A percentile compares a stretch with the other conserved stretches of the same genome.
These are phyloP conservation scores for Hydractinia echinata DNA, from an alignment of 30 jellyfish, hydroid and myxozoan genomes.

Conservation along the genomic window DNA sequence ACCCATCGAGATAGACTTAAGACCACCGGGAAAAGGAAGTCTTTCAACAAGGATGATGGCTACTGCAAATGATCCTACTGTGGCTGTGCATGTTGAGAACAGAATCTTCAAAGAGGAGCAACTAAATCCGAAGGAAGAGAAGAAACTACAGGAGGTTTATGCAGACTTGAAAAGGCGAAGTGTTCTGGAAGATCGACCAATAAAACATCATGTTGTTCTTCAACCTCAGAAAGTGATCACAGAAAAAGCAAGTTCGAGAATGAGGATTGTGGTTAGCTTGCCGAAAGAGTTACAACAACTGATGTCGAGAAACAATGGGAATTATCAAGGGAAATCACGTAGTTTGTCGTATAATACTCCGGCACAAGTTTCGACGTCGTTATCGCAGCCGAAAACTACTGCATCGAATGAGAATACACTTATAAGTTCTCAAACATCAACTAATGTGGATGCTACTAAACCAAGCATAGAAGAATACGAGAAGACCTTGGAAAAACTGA, in stretches of 20 bases:
- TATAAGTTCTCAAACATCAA: background rate
- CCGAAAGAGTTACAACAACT: constrained; percentile 29
- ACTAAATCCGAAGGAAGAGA: constrained; percentile 19
- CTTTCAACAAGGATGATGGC: constrained; percentile 67
- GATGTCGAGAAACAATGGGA: background rate
- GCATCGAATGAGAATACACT: background rate
- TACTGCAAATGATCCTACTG: constrained; percentile 78
- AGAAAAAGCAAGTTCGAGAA: constrained; percentile 17
- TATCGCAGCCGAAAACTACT: background rate
- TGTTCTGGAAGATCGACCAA: background rate
- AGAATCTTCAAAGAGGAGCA: constrained; percentile 52
- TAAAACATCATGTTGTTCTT: constrained; percentile 1
- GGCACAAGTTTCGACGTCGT: background rate
- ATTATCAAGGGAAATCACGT: background rate
- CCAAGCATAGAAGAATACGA: constrained; percentile 35
- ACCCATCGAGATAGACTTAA: constrained; percentile 87
- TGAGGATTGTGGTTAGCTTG: constrained; percentile 29
- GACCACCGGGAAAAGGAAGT: constrained; percentile 74
- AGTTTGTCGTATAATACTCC: background rate
- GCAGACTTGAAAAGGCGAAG: constrained; percentile 72
- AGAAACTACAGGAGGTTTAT: constrained; percentile 51
- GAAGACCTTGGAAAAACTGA: background rate
- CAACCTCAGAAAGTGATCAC: constrained; percentile 17
- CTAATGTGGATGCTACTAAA: background rate
- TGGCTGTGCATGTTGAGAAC: constrained; percentile 68